Conservation (phyloP, 2,888 invertebrate genomes). For the Acronicta leporina region DNA sequence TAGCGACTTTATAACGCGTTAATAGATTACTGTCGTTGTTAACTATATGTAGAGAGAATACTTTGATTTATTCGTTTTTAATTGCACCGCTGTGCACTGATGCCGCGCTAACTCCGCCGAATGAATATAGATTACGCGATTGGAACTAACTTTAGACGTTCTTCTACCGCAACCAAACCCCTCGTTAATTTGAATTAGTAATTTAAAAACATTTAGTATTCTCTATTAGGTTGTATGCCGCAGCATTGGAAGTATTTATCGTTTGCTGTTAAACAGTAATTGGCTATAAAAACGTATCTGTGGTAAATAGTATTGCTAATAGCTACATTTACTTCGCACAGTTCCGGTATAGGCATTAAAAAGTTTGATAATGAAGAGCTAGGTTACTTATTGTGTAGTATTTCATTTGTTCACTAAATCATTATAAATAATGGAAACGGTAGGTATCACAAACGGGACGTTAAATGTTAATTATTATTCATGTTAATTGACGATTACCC, state of each 20-base stretch:
- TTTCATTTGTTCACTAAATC: slow-evolving; percentile 40
- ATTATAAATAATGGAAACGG: slow-evolving; percentile 36
- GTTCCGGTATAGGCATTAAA: slow-evolving; percentile 53
- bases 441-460: slow-evolving; percentile 19
- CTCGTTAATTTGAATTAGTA: slow-evolving; percentile 56
- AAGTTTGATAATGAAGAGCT: slow-evolving; percentile 51
- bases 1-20: slow-evolving; percentile 46
- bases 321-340: slow-evolving; percentile 50
- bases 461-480: neutral
- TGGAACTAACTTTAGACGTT: slow-evolving; percentile 55
- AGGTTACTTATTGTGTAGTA: slow-evolving; percentile 24
- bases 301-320: slow-evolving; percentile 57
- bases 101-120: slow-evolving; percentile 54
- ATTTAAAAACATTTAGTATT: slow-evolving; percentile 58
- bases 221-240: slow-evolving; percentile 52
- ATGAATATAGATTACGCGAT: slow-evolving; percentile 69
- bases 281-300: slow-evolving; percentile 57
- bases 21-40: slow-evolving; percentile 51
- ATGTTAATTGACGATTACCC: too few relatives aligned
- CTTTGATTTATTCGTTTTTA: slow-evolving; percentile 80
- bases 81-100: slow-evolving; percentile 66
- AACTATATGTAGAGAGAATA: slow-evolving; percentile 48
- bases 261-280: slow-evolving; percentile 56
- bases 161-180: slow-evolving; percentile 42
- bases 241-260: slow-evolving; percentile 53